Base-by-base conservation (phyloP, 2,113 vertebrate species). In the Asarcornis scutulata region DNA sequence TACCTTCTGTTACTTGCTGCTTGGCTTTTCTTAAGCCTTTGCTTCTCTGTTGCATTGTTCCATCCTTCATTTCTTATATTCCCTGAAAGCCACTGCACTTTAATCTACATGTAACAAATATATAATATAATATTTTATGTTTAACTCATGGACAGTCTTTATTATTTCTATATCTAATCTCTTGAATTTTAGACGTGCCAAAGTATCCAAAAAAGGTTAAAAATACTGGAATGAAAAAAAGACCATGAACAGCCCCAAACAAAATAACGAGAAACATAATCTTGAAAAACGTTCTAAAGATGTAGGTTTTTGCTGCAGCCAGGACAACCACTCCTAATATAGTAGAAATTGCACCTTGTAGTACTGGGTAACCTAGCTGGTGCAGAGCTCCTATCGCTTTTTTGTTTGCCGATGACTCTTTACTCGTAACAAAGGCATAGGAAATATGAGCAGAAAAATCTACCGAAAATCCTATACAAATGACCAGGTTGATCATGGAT, bases 401-500 rank as follows among this genome's bases (percentile, higher is more conserved):
- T 75, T 95, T 38, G n/a, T 99, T 98, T 38, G 73, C 89, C 8
- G 94, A 95, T 1, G 76, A 4, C 77, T 90, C 71, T 97, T 96
- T 29, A 95, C 98, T 76, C 7, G 91, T 82, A 98, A 99, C 98
- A 89, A 98, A 99, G 23, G 98, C 96, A 83, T 99, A 99, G 38
- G 98, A 98, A 91, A 99, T 97, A 26, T 99, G 99, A 48, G 99
- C 98, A 26, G 98, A 99, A 94, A 99, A 99, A 91, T 99, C 98
- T 6, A 99, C 99, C 10, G 98, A 98, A 96, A 99, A 99, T 11
- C 99, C 99, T 27, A 99, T 98, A 83, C 98, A 99, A 95, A 99
- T 99, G 82, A 99, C 96, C 78, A 99, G 97, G 95, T 99, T 99
- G 89, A 99, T 99, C 98, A 99, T 98, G 83, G 99, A 99, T 93